Base-by-base conservation (phyloP, 2,113 vertebrate species). In the Prionailurus bengalensis region DNA sequence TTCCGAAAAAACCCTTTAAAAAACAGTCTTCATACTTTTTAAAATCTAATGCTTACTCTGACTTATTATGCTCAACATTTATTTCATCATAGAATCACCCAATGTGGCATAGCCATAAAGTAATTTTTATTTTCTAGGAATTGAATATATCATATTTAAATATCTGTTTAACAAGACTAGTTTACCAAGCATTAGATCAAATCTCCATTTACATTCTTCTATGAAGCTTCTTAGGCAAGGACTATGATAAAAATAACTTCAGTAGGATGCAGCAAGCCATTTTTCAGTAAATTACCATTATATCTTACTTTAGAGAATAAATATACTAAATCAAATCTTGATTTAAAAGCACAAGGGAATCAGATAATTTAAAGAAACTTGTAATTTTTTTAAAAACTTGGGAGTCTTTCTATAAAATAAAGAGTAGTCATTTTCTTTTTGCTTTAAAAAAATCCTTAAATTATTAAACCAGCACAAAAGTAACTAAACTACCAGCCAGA, bases 181-280 rank as follows among this genome's bases (percentile, higher is more conserved):
- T 91, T 88, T 74, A n/a, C 76, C 39, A 88, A 95, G 33, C 76
- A 86, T 76, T 92, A 74, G 85, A 80, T 84, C 33, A 92, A 63
- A 63, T 81, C 6, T 89, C 45, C 45, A 48, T 89, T 94, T 89
- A 86, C 13, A 23, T 86, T 91, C 39, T 42, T 66, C 70, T 80
- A n/a, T 48, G 95, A 94, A 76, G 9, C 29, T 51, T 61, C 58
- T 81, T 81, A 4, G 45, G 5, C n/a, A 80, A 89, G 4, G 17
- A 70, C 48, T 17, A 29, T 85, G 42, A 53, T 48, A 92, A 96
- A 92, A 95, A 90, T 91, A 80, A 84, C 11, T 95, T 81, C 23
- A 74, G 58, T 53, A 74, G 36, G 39, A 51, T 89, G 16, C 42
- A 87, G 27, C 48, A 92, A 92, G 17, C 5, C 31, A 65, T 76